Conservation (phyloP, 2,888 invertebrate species). For the Tiliacea citrago region DNA sequence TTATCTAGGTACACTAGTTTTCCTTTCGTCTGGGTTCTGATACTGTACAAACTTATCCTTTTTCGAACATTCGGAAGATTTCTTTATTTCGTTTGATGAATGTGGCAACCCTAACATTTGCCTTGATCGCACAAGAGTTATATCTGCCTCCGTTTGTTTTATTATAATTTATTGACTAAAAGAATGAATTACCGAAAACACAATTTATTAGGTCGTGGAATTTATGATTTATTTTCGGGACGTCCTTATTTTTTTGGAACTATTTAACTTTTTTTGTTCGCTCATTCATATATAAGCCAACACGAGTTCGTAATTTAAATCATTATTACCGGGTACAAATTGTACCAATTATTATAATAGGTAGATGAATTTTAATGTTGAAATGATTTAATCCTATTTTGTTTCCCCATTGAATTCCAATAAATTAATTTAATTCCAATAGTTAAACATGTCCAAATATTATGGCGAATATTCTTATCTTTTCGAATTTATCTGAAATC, state of each 20-base stretch:
- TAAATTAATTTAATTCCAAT: background rate
- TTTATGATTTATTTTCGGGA: conserved; percentile 3
- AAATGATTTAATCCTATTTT: background rate
- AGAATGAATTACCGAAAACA: background rate
- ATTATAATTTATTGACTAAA: conserved; percentile 27
- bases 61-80: conserved; percentile 10
- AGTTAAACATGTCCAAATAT: conserved; percentile 24
- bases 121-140: conserved; percentile 28
- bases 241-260: background rate
- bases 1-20: conserved; percentile 10
- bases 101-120: conserved; percentile 38
- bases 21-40: background rate
- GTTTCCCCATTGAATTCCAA: conserved; percentile 1
- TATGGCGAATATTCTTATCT: conserved; percentile 3
- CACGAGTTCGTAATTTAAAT: no score
- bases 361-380: background rate
- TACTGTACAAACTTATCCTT: conserved; percentile 14
- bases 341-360: no score
- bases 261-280: background rate
- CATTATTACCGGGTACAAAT: background rate
- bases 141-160: conserved; percentile 23
- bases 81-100: conserved; percentile 30
- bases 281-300: no score
- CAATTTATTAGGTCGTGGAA: background rate
- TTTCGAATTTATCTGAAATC: conserved; percentile 23